A percentile compares a stretch with the other conserved stretches of the same genome.
Evolutionary conservation across 1,140 invertebrate genomes (phyloP).

Genomic region (Eulimnadia texana): DNA sequence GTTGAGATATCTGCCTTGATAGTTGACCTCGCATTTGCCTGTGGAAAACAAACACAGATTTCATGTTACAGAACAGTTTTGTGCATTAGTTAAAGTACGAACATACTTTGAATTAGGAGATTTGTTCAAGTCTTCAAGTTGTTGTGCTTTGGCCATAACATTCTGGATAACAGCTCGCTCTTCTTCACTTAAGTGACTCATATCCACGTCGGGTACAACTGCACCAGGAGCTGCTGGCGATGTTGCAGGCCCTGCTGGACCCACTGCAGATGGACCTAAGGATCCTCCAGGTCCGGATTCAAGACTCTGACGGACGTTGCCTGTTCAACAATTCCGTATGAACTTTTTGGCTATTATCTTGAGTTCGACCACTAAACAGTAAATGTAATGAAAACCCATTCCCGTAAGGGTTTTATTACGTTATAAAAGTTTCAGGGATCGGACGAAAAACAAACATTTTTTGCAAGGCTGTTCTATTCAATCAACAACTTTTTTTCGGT

Average conservation of each 20-base stretch:
- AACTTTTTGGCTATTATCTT: too few species aligned
- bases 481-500: too few species aligned
- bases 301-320: not conserved
- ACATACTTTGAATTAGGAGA: not conserved
- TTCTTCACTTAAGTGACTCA: conserved; percentile 43
- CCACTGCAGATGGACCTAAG: not conserved
- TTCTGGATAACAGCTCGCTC: conserved; percentile 42
- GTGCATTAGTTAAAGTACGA: too few species aligned
- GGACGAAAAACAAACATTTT: too few species aligned
- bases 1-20: conserved; percentile 15
- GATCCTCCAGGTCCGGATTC: not conserved
- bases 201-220: conserved; percentile 37
- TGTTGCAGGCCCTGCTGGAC: not conserved
- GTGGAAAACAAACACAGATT: not conserved
- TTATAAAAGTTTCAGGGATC: too few species aligned
- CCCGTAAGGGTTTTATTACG: too few species aligned
- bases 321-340: not conserved
- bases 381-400: too few species aligned
- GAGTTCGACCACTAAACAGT: too few species aligned
- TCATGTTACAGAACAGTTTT: too few species aligned
- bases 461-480: too few species aligned
- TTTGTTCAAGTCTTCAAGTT: conserved; percentile 27
- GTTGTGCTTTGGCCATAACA: conserved; percentile 44
- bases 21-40: conserved; percentile 11
- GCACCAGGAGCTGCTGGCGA: conserved; percentile 10